Conservation (phyloP, 2,797 vertebrate species). For the Notoglanidium macrostoma region DNA sequence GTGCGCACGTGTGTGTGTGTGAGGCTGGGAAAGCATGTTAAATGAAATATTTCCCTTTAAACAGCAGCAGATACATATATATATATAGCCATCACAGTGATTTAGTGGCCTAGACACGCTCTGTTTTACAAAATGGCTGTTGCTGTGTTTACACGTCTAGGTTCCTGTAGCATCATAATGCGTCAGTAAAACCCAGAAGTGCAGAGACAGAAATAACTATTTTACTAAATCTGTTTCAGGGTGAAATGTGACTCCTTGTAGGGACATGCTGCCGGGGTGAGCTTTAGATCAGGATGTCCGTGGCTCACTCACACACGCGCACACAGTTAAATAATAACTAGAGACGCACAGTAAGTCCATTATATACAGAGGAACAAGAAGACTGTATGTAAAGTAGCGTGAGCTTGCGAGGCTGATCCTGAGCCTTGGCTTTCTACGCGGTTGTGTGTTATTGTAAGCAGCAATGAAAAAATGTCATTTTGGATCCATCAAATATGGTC, state of each 20-base stretch:
- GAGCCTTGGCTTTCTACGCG: background rate
- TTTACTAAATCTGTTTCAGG: background rate
- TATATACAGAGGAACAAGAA: background rate
- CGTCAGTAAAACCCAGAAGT: background rate
- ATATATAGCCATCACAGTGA: background rate
- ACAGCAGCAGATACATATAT: background rate
- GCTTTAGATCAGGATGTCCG: constrained; percentile 70
- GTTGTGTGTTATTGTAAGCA: background rate
- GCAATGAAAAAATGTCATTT: background rate
- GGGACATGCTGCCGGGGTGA: constrained; percentile 56
- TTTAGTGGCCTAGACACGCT: background rate
- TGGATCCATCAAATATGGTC: background rate
- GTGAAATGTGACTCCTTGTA: background rate
- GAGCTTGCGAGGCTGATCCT: too few species aligned
- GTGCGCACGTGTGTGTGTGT: background rate
- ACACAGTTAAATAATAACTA: constrained; percentile 37
- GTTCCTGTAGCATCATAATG: background rate
- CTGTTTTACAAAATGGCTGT: background rate
- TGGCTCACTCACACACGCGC: background rate
- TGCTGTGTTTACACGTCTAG: background rate
- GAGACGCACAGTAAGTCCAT: constrained; percentile 6
- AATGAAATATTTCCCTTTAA: background rate
- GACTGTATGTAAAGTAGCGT: background rate
- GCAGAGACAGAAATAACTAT: background rate
- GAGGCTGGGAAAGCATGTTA: background rate